A percentile compares a stretch with the other conserved stretches of the same genome.
Conservation (phyloP, 2,888 invertebrate species). For the Apantesis nais region DNA sequence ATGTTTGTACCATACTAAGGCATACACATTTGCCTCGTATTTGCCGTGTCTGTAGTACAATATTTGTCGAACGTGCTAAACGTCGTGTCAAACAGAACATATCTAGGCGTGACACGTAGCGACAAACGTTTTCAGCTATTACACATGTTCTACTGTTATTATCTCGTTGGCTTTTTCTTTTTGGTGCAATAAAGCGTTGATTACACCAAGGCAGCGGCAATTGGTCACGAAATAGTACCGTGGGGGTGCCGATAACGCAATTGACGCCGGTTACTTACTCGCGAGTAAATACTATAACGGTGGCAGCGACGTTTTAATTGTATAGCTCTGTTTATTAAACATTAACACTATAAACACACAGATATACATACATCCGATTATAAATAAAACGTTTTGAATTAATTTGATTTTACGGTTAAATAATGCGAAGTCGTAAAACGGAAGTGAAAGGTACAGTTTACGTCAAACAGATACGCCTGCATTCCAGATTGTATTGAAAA, state of each 20-base stretch:
- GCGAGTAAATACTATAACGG: slow-evolving; percentile 43
- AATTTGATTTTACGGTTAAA: slow-evolving; percentile 46
- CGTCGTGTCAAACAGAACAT: slow-evolving; percentile 77
- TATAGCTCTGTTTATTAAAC: slow-evolving; percentile 33
- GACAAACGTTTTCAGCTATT: slow-evolving; percentile 75
- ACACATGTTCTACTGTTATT: slow-evolving; percentile 73
- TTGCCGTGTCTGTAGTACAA: slow-evolving; percentile 79
- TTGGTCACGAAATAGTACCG: slow-evolving; percentile 69
- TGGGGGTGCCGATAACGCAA: slow-evolving; percentile 72
- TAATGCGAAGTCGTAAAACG: slow-evolving; percentile 47
- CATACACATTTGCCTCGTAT: slow-evolving; percentile 72
- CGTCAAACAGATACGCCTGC: slow-evolving; percentile 30
- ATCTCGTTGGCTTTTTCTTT: slow-evolving; percentile 75
- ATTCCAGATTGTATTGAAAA: slow-evolving; percentile 33
- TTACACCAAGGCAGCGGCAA: slow-evolving; percentile 70
- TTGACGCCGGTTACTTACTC: slow-evolving; percentile 51
- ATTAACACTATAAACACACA: slow-evolving; percentile 35
- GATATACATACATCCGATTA: slow-evolving; percentile 33
- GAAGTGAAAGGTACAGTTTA: slow-evolving; percentile 31
- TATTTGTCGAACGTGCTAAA: slow-evolving; percentile 84
- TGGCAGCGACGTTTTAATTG: slow-evolving; percentile 36
- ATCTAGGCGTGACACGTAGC: slow-evolving; percentile 80
- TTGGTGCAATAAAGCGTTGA: slow-evolving; percentile 79
- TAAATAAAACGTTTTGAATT: slow-evolving; percentile 39
- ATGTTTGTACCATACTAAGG: slow-evolving; percentile 70